Base-by-base conservation (phyloP, 2,797 vertebrate genomes). In the Pyrrhura leucotis region DNA sequence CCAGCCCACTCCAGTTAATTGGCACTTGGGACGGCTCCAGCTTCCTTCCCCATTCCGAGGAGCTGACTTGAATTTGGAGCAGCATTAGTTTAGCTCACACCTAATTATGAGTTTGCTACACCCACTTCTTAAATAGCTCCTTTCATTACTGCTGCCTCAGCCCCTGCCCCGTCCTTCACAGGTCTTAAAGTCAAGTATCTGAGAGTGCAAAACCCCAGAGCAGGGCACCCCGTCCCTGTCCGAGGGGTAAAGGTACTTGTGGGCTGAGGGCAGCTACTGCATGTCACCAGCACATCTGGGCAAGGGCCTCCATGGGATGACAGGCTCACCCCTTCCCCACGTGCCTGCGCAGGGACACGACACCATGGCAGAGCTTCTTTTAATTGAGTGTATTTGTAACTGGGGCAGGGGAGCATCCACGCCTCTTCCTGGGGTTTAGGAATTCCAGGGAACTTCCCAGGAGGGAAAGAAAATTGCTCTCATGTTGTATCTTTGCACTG, bases 21-120 rank as follows among this genome's bases (percentile, higher is more conserved):
- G 89, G 90, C 95, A 79, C 91, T 28, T 78, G 78, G 12, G 5
- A 66, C 40, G 72, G 72, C 33, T 23, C 39, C 84, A 0, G 69
- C 93, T 95, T 93, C 95, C 86, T 51, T 8, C 79, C 80, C 66
- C 94, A 89, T 95, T 94, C 95, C 95, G 76, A 0, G 5, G 2
- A 63, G 91, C 85, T 95, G 93, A 86, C 91, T 72, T 8, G 7
- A 35, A 37, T 59, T 5, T 84, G 88, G 90, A 92, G 65, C 93
- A 91, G 93, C 88, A 17, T 66, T 7, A 75, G n/a, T 88, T 54
- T 6, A 95, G 94, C 88, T 90, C 58, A 1, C 40, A 58, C 14
- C 93, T 84, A 75, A 95, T 95, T 91, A 95, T 50, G 45, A 63
- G n/a, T 79, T 77, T 53, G 86, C 40, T 53, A 92, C 94, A 95